These are phyloP conservation scores for Proctacanthus coquilletti DNA, from an alignment of 1,140 invertebrate genomes.

Conservation along the genomic window DNA sequence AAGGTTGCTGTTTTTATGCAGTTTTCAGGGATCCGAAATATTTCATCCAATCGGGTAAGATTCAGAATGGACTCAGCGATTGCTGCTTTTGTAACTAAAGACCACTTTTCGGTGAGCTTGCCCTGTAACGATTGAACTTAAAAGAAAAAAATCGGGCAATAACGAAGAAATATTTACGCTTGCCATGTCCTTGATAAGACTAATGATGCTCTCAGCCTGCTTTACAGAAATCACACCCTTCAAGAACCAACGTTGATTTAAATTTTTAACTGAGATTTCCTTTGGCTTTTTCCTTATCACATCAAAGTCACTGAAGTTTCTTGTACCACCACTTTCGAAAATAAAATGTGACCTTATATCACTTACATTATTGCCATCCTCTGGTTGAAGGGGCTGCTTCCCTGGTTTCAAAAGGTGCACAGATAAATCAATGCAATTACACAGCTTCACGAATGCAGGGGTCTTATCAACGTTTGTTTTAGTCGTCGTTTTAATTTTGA, in stretches of 20 bases:
- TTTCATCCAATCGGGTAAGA: conserved; percentile 66
- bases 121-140: conserved; percentile 39
- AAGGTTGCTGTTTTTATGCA: conserved; percentile 71
- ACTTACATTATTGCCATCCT: neutral
- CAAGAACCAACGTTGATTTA: conserved; percentile 62
- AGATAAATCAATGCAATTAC: conserved; percentile 25
- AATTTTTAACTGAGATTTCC: conserved; percentile 17
- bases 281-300: neutral
- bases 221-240: conserved; percentile 65
- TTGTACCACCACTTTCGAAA: neutral
- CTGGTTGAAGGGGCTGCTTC: conserved; percentile 1
- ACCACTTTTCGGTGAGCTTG: conserved; percentile 74
- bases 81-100: conserved; percentile 71
- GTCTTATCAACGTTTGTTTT: conserved; percentile 22
- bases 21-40: conserved; percentile 49
- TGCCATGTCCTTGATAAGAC: conserved; percentile 80
- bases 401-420: conserved; percentile 16
- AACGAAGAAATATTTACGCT: conserved; percentile 42
- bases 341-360: neutral
- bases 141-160: neutral
- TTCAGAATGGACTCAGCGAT: conserved; percentile 80
- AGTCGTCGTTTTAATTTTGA: conserved; percentile 52
- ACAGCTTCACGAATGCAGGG: conserved; percentile 21
- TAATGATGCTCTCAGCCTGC: conserved; percentile 75
- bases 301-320: neutral